phyloP scores from a whole-genome alignment of 2,797 vertebrate genomes.

The Gymnodraco acuticeps region DNA sequence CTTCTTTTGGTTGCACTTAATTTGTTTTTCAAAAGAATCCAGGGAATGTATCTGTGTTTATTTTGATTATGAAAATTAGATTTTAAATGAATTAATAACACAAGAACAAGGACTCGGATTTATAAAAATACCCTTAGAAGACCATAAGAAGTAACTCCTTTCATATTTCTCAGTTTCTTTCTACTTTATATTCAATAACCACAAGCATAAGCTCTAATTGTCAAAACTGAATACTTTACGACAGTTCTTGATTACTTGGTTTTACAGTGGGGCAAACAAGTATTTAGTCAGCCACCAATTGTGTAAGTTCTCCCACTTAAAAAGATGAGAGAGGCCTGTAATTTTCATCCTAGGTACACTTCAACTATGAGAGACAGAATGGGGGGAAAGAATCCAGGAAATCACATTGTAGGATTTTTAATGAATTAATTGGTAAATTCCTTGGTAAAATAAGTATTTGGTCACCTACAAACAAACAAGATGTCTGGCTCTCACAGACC shows the following conservation, averaged over 20 bases:
- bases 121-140: background rate
- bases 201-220: background rate
- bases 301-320: too few species aligned
- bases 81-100: background rate
- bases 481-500: too few species aligned
- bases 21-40: slow-evolving; percentile 9
- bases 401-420: too few species aligned
- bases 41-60: slow-evolving; percentile 16
- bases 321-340: too few species aligned
- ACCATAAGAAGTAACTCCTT: background rate
- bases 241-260: background rate
- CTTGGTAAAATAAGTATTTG: too few species aligned
- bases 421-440: too few species aligned
- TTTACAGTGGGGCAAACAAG: too few species aligned
- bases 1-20: slow-evolving; percentile 23
- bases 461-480: too few species aligned
- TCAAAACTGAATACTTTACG: background rate
- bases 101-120: slow-evolving; percentile 1
- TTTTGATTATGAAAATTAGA: slow-evolving; percentile 28
- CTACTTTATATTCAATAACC: background rate
- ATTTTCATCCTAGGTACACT: too few species aligned
- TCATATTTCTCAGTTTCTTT: background rate
- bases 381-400: too few species aligned
- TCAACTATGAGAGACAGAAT: too few species aligned
- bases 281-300: too few species aligned